A percentile compares a stretch with the other conserved stretches of the same genome.
Evolutionary conservation across 2,113 vertebrate genomes (phyloP).

Genomic region (Polyodon spathula): DNA sequence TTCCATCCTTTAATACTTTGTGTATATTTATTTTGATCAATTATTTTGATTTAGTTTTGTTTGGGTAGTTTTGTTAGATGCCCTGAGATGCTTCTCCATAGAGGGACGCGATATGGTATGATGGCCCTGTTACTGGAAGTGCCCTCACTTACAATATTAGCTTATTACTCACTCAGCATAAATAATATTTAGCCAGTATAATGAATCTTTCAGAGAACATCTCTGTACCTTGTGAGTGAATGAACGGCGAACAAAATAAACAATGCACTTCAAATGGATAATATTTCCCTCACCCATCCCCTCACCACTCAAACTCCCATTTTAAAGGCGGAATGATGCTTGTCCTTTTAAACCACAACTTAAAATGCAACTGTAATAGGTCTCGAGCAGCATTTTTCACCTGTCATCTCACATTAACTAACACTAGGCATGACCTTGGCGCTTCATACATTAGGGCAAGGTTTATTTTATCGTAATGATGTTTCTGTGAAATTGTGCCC

Average conservation of each 20-base stretch:
- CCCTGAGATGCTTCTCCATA: too few relatives aligned
- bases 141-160: too few relatives aligned
- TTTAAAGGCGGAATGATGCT: conserved; percentile 7
- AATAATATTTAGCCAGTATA: too few relatives aligned
- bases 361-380: conserved; percentile 51
- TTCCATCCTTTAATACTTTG: too few relatives aligned
- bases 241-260: background rate
- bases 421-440: conserved; percentile 51
- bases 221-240: background rate
- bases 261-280: background rate
- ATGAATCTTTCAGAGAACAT: too few relatives aligned
- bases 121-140: too few relatives aligned
- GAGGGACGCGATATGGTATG: too few relatives aligned
- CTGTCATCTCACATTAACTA: conserved; percentile 63
- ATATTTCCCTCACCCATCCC: background rate
- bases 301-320: background rate
- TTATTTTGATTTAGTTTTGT: too few relatives aligned
- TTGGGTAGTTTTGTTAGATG: too few relatives aligned
- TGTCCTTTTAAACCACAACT: conserved; percentile 13
- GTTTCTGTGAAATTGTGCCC: conserved; percentile 61
- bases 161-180: too few relatives aligned
- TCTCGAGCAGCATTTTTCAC: conserved; percentile 52
- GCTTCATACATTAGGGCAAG: conserved; percentile 34
- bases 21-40: too few relatives aligned
- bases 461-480: conserved; percentile 54